These are phyloP conservation scores for Anoura caudifer DNA, from an alignment of 2,113 vertebrate species.

Conservation along the genomic window DNA sequence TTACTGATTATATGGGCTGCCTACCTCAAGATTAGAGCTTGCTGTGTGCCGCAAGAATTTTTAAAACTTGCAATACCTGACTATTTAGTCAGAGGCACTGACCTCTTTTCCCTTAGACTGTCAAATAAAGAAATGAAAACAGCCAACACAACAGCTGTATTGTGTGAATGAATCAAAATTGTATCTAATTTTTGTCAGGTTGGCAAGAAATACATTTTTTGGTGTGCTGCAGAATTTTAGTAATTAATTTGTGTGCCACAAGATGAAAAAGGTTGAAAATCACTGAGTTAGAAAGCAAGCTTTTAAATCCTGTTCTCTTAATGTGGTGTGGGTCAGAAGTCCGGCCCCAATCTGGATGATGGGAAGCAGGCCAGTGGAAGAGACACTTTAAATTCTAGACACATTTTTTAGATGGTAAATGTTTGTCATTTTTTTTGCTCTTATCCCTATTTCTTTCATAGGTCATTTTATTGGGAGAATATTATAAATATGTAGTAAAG, in stretches of 20 bases:
- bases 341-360: background rate
- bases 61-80: background rate
- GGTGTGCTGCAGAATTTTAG: no score
- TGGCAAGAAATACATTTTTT: no score
- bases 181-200: no score
- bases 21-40: background rate
- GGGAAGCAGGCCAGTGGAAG: background rate
- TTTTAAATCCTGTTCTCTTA: background rate
- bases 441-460: background rate
- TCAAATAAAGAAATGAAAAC: no score
- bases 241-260: no score
- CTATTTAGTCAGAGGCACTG: no score
- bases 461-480: background rate
- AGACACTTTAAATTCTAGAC: background rate
- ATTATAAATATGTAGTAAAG: background rate
- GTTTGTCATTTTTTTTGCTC: background rate
- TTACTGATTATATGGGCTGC: background rate
- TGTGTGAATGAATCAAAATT: no score
- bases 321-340: background rate
- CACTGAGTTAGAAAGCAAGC: background rate
- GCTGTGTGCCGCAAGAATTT: background rate
- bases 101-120: no score
- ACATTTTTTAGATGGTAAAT: background rate
- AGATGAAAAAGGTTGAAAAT: background rate
- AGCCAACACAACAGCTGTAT: no score